Evolutionary conservation across 2,888 invertebrate species (phyloP), one percentile per base, ranked within the genome.

Genomic region (Hirtodrosophila trivittata): DNA sequence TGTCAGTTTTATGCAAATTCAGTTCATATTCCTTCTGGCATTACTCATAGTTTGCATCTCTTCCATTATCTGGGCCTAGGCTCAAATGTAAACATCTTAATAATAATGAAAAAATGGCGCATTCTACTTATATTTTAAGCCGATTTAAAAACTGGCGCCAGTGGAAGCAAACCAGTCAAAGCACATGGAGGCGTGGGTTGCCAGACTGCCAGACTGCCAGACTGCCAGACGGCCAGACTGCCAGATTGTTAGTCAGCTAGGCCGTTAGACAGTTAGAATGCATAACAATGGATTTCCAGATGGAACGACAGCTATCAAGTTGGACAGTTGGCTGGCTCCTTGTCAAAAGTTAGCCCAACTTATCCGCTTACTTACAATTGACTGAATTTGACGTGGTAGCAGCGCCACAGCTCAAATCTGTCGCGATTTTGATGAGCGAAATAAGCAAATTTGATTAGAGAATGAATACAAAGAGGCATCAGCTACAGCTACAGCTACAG

Each of bases 61-160:
- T 28, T 35, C 12, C 58, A 68, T 58, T 66, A 35, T 63, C 47
- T 49, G 12, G 57, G 47, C 51, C 54, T 60, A 47, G 65, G 52
- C 59, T 25, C 42, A 42, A 82, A 72, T 59, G 70, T 64, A 82
- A 86, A 82, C 75, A 85, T 58, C 69, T 78, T 75, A 73, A 70
- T 75, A 67, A 82, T 84, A 77, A 80, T 78, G 62, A 63, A 75
- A 68, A 74, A 75, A 72, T 60, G 37, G 59, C 70, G 58, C 49
- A 64, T 59, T 66, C 55, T 47, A 64, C 66, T 63, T 69, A 80
- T 71, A 74, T 63, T 76, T 80, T 86, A 82, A 86, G 77, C 84
- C 84, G 81, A 80, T 86, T 86, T 75, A 66, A 86, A 74, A 74
- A 65, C 77, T 66, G 78, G 86, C 86, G 86, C 86, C 82, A 75